Percentiles rank a stretch among this genome's conserved stretches.
These are phyloP conservation scores for Eupithecia abbreviata DNA, from an alignment of 2,888 invertebrate species.

Conservation along the genomic window DNA sequence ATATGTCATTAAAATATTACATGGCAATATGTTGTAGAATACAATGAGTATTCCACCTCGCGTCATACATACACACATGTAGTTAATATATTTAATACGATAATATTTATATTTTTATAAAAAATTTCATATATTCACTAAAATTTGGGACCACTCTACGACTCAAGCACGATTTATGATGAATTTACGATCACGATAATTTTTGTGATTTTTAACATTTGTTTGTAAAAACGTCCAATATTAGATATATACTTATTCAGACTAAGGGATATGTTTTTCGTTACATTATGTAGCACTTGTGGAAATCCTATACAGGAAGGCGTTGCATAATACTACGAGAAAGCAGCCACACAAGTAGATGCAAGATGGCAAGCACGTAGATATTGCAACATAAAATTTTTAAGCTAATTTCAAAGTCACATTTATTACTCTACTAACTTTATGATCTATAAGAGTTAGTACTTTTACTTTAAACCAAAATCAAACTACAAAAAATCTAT, in stretches of 20 bases:
- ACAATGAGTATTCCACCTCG: constrained; percentile 69
- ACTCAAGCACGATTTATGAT: background rate
- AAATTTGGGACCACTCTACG: background rate
- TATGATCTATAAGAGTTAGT: constrained; percentile 12
- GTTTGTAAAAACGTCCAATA: constrained; percentile 32
- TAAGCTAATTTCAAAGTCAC: constrained; percentile 70
- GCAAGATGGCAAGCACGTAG: constrained; percentile 1
- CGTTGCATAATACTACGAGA: background rate
- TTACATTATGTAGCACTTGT: constrained; percentile 73
- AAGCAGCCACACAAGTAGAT: constrained; percentile 3
- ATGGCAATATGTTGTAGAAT: constrained; percentile 68
- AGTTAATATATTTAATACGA: background rate
- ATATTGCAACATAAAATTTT: constrained; percentile 33
- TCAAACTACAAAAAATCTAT: constrained; percentile 9
- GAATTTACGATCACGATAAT: constrained; percentile 48
- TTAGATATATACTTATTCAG: constrained; percentile 59
- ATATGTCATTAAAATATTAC: constrained; percentile 41
- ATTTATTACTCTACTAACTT: constrained; percentile 69
- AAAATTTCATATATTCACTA: constrained; percentile 3
- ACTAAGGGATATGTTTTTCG: constrained; percentile 80
- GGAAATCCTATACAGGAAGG: background rate
- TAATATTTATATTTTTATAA: background rate
- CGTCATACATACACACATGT: constrained; percentile 71
- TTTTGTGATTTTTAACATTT: constrained; percentile 2
- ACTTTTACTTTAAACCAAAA: constrained; percentile 18